phyloP scores from a whole-genome alignment of 64 coral and sea anemone genomes.

The Montipora sp. region DNA sequence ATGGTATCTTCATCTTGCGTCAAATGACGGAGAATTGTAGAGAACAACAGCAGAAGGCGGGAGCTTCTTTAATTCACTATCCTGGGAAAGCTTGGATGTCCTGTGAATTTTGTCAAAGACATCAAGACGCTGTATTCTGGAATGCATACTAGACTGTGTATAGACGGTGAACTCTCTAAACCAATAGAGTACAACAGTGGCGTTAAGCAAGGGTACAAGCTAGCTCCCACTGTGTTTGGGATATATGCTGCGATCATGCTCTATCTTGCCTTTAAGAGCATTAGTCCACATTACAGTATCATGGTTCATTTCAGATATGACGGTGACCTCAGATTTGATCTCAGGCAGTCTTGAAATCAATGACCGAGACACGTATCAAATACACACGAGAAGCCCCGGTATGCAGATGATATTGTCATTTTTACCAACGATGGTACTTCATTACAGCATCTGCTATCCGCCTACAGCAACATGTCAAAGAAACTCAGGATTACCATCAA shows the following conservation, averaged over 20 bases:
- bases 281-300: not conserved
- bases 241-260: not conserved
- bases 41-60: too few relatives aligned
- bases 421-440: conserved; percentile 36
- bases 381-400: conserved; percentile 53
- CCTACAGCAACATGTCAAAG: not conserved
- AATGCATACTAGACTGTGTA: too few relatives aligned
- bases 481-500: conserved; percentile 10
- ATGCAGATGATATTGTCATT: conserved; percentile 46
- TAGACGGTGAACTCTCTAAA: too few relatives aligned
- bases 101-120: too few relatives aligned
- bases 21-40: too few relatives aligned
- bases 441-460: conserved; percentile 13
- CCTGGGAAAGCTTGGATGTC: too few relatives aligned
- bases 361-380: conserved; percentile 29
- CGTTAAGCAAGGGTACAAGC: too few relatives aligned
- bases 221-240: too few relatives aligned
- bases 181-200: too few relatives aligned
- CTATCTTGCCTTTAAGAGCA: not conserved
- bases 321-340: conserved; percentile 18
- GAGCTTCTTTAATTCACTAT: too few relatives aligned
- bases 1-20: too few relatives aligned
- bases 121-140: too few relatives aligned
- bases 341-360: conserved; percentile 26
- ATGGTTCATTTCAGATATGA: not conserved